Evolutionary conservation across 53 echinoderm and acorn worm genomes (phyloP), one percentile per base, ranked within the genome.

Genomic region (Luidia sarsii): DNA sequence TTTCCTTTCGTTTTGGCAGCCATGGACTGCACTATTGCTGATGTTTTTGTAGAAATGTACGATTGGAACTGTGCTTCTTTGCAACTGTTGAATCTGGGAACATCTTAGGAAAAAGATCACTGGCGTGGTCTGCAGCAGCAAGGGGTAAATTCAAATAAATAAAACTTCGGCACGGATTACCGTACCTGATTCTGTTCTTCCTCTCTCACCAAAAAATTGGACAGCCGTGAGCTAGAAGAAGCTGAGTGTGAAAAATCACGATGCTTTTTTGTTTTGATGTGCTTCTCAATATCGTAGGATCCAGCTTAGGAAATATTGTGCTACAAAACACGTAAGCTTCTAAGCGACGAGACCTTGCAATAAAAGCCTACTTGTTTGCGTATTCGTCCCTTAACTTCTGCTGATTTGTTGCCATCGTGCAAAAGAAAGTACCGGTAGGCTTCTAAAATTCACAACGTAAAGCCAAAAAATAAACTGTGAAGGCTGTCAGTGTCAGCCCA

Each of bases 341-440:
- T 28, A 28, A 15, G 7, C 60, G 60, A 60, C 11, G 25, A 60
- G 60, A 60, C 29, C 14, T 60, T 28, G 7, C 31, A 28, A 60
- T 29, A 28, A 60, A 60, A 0, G 23, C 30, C 60, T 32, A 60
- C 30, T 60, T 60, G 7, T 28, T 60, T 23, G 25, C 2, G 67
- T 67, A 67, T 18, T 45, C 67, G 24, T 43, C 67, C 11, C 35
- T 67, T 2, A 67, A 67, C 67, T 67, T 67, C 67, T 67, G 67
- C 19, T 67, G 67, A 39, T 15, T 48, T 80, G 64, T 67, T 46
- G 41, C 41, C 41, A 41, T 41, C 11, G 41, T 41, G 41, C 41
- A 11, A 41, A 41, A 41, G 41, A 41, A 6, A 41, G n/a, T n/a
- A n/a, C n/a, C n/a, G n/a, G 41, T 41, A 41, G 41, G 41, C 41